Base-by-base conservation (phyloP, 2,888 invertebrate species). In the Nycteola revayana region DNA sequence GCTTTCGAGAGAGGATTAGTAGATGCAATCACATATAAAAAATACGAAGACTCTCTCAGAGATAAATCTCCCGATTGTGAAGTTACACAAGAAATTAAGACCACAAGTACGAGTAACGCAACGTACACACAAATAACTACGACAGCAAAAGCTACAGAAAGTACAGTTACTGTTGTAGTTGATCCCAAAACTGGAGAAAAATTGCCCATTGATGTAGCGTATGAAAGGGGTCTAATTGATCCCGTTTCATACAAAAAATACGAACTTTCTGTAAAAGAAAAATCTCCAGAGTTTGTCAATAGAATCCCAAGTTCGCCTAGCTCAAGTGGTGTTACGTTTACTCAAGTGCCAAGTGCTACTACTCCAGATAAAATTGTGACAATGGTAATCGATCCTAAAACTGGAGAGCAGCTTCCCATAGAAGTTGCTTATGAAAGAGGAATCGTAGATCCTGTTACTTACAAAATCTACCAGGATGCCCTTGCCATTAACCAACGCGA, bases 171-270 rank as follows among this genome's bases (percentile, higher is more conserved):
- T 1, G 85, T 91, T 31, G 47, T 57, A 20, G 47, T 57, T 21
- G 96, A 97, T 80, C 95, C 96, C 0, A 91, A 90, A 44, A 94
- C 95, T 2, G 95, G 94, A 1, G 92, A 94, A 66, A 92, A 93
- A 60, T 88, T 96, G 44, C 93, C 94, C 5, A 90, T 95, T 36
- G 93, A 95, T 68, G 92, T 93, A 36, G 96, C 96, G 1, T 56
- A 93, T 33, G 90, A 93, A 62, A 89, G 91, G 43, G 95, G 95
- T 2, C 69, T 93, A 27, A 64, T 72, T 37, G 68, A 73, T 31
- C 49, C 60, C 2, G 31, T 45, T 9, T 59, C 63, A 7, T 89
- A 79, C 32, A 78, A 88, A 42, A 88, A 87, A 57, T 85, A 90
- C 46, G 83, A 87, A 57, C 69, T 85, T 8, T 81, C 86, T 8